Conservation (phyloP, 1,140 invertebrate species). For the Paraescarpia echinospica region DNA sequence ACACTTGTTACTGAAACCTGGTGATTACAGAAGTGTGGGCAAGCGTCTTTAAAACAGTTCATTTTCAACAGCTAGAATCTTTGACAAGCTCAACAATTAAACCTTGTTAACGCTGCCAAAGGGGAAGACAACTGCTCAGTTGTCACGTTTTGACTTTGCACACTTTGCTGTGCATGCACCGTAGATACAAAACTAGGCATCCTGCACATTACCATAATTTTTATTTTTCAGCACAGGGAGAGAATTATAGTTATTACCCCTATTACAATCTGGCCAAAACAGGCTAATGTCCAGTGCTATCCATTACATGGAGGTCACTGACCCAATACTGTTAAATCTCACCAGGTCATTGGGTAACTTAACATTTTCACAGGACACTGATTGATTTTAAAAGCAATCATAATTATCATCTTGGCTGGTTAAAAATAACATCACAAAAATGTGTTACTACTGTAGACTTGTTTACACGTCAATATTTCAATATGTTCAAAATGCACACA, state of each 20-base stretch:
- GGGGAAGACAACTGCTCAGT: neutral
- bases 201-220: neutral
- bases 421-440: too few species aligned
- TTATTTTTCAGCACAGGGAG: neutral
- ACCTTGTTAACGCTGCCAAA: neutral
- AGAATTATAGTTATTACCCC: neutral
- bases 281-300: too few species aligned
- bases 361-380: too few species aligned
- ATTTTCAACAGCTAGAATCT: neutral
- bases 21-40: neutral
- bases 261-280: too few species aligned
- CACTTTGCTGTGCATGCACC: neutral
- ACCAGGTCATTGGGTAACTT: too few species aligned
- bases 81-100: neutral
- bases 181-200: neutral
- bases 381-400: too few species aligned
- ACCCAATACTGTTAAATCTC: too few species aligned
- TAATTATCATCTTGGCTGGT: too few species aligned
- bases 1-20: neutral
- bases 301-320: too few species aligned
- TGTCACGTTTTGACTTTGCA: neutral
- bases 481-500: too few species aligned
- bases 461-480: too few species aligned
- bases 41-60: neutral
- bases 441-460: too few species aligned